Evolutionary conservation across 2,113 vertebrate genomes (phyloP), one percentile per base, ranked within the genome.

Genomic region (Ardeotis arabs): DNA sequence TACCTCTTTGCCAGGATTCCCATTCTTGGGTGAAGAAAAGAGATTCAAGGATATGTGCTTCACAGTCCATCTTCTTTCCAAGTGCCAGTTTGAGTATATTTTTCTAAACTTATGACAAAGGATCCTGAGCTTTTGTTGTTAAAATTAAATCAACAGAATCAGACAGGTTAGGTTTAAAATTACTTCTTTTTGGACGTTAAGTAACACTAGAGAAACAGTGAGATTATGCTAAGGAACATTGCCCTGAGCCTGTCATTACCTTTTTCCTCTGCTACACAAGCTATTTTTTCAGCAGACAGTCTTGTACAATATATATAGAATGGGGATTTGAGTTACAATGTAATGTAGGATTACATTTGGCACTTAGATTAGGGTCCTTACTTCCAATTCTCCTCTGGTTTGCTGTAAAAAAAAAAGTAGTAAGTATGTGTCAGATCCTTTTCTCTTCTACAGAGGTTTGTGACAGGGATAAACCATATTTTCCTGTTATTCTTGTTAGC

Each of bases 341-440:
- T 89, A 96, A 96, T 75, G 80, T 91, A 91, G 91, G 89, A 96
- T 97, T 97, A 90, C 77, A 96, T 93, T 96, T 96, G 96, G 90
- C 89, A 93, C 79, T 94, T 95, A 84, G 87, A 95, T 96, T 96
- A 95, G 27, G 29, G 87, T 67, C 82, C 87, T 89, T 88, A 72
- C 83, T 97, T 96, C 72, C 92, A 91, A 67, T 84, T 97, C 91
- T 92, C 86, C 39, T 41, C 55, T 95, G 80, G 70, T 88, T 95
- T 91, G 22, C 87, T 93, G 73, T 76, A 94, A 88, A 96, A 96
- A 97, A 41, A 41, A 41, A 41, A 41, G 41, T 41, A 95, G 83
- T 89, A 95, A 93, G 87, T 86, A 75, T 44, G 23, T 93, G 95
- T 92, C 95, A 96, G 76, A 96, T 93, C 68, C 85, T 92, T 83